Evolutionary conservation across 1,140 invertebrate genomes (phyloP), one percentile per base, ranked within the genome.

Genomic region (Drosophila pachea): DNA sequence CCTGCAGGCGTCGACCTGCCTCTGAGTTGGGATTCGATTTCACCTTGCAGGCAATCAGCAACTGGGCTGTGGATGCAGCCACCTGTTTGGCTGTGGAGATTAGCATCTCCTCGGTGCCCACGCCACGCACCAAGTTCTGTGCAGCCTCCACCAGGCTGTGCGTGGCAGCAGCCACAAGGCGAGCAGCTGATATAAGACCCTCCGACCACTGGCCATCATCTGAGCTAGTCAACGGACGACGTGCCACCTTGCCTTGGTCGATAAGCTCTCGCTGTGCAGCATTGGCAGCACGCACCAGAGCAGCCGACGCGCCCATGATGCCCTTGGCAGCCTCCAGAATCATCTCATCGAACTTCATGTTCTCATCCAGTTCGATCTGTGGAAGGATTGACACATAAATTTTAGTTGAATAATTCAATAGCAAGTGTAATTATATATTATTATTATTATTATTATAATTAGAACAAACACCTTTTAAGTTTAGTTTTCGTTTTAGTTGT

Each of bases 201-300:
- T 99, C 97, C 0, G 97, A 99, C 98, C 98, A 99, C 86, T 99
- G 98, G 0, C 97, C 98, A 90, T 99, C 98, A 88, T 99, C 97
- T 0, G 95, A 97, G 33, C 94, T 95, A 11, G 93, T 94, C 14
- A 94, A 89, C 2, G 95, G 95, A 56, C 93, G 94, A 11, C 95
- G 91, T 0, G 95, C 94, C 31, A 98, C 95, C 90, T 96, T 94
- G 58, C 94, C 94, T 78, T 94, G 93, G 63, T 95, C 94, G 56
- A 99, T 97, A 0, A 99, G 92, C 89, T 99, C 97, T 63, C 96
- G 92, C 90, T 99, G 98, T 0, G 98, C 97, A 6, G 96, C 95
- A 54, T 97, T 98, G 0, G 98, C 98, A 1, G 98, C 97, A 86
- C 98, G 96, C 0, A 99, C 97, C 0, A 99, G 90, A 0, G 97